Evolutionary conservation across 2,888 invertebrate genomes (phyloP).

Genomic region (Drosophila antonietae): DNA sequence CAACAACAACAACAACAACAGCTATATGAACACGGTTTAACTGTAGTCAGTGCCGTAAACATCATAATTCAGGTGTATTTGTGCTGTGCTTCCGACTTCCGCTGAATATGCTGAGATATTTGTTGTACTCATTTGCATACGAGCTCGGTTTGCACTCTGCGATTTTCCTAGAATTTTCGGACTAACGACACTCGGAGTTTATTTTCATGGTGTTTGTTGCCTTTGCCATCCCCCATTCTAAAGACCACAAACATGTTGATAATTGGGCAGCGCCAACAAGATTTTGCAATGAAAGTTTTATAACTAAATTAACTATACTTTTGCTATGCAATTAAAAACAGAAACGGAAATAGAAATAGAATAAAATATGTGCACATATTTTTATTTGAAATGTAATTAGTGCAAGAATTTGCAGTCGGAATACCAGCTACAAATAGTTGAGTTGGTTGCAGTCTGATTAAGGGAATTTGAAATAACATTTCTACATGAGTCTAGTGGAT

Average conservation of each 20-base stretch:
- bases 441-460: too few species aligned
- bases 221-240: background rate
- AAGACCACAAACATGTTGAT: conserved; percentile 4
- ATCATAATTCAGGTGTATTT: conserved; percentile 75
- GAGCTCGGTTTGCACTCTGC: conserved; percentile 22
- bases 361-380: background rate
- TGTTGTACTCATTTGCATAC: conserved; percentile 52
- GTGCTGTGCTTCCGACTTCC: conserved; percentile 70
- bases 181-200: background rate
- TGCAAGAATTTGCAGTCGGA: background rate
- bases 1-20: conserved; percentile 9
- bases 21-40: conserved; percentile 4
- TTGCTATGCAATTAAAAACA: conserved; percentile 4
- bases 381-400: background rate
- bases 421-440: background rate
- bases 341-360: background rate
- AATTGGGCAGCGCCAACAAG: background rate
- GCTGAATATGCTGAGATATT: conserved; percentile 57
- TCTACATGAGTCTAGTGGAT: background rate
- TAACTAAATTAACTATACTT: background rate
- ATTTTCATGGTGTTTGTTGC: conserved; percentile 9
- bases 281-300: background rate
- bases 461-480: background rate
- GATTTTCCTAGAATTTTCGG: conserved; percentile 14
- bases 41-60: conserved; percentile 37